Base-by-base conservation (phyloP, 2,113 vertebrate species). In the Zeus faber region DNA sequence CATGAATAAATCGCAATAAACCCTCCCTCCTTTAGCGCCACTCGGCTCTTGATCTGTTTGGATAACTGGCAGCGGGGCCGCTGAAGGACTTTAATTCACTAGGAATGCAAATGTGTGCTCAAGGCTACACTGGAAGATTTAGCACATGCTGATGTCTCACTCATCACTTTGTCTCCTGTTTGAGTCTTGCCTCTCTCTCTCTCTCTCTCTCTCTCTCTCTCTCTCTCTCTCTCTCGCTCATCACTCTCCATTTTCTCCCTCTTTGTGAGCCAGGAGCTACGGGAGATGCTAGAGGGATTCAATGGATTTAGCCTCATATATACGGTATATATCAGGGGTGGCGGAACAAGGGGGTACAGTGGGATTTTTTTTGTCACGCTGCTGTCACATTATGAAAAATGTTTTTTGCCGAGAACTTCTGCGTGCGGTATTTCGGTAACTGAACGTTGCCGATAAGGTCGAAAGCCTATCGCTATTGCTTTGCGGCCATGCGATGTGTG, bases 81-180 rank as follows among this genome's bases (percentile, higher is more conserved):
- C 31, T 46, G 35, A 31, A 63, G 49, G 57, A 24, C 18, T 51
- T 22, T 1, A 47, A 56, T 62, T 65, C 26, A 54, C 56, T 59
- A 65, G 27, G 43, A 68, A 59, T 80, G 43, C 61, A 48, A 58
- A 75, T 65, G 10, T 49, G 17, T 17, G 43, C 62, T 65, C 46
- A 63, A 70, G 54, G 65, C 52, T 63, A 23, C 27, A 46, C 5
- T 2, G 20, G 25, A 35, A 72, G 66, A 41, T 39, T 39, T 33
- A 26, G 24, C 49, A 61, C 72, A 75, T 49, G 23, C 35, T 70
- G 33, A 65, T 46, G 4, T 45, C 46, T 24, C 8, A 31, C 13
- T 1, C 46, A 4, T 57, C 41, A 4, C 7, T 62, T 11, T 50
- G 1, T 48, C 11, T 46, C 29, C 49, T n/a, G n/a, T n/a, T n/a